Conservation (phyloP, 2,113 vertebrate species). For the Eublepharis macularius region DNA sequence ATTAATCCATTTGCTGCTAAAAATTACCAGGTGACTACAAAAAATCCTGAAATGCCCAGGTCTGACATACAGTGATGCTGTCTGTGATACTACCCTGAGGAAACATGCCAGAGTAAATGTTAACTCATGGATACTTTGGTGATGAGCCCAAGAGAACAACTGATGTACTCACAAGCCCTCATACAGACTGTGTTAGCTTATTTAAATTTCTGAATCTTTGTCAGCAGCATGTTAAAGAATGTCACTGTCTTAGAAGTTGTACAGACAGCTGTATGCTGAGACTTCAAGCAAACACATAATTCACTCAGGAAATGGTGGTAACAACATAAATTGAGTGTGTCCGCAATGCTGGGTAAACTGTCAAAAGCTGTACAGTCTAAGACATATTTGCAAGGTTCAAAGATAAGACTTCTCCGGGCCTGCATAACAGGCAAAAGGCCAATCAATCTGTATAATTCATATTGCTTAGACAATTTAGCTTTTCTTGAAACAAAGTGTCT, state of each 20-base stretch:
- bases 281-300: not conserved
- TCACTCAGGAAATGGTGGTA: not conserved
- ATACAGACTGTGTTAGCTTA: not conserved
- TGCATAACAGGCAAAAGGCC: not conserved
- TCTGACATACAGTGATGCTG: not conserved
- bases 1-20: not conserved
- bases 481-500: not conserved
- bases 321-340: not conserved
- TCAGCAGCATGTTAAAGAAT: not conserved
- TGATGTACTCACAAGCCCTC: not conserved
- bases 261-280: not conserved
- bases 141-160: not conserved
- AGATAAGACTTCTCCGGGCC: not conserved
- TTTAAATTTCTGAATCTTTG: not conserved
- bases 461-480: not conserved
- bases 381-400: not conserved
- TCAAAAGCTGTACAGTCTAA: no score
- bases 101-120: not conserved
- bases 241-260: not conserved
- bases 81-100: no score
- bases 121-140: not conserved
- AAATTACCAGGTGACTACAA: not conserved
- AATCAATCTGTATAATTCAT: not conserved
- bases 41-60: not conserved
- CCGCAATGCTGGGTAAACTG: no score